Evolutionary conservation across 2,888 invertebrate genomes (phyloP), one percentile per base, ranked within the genome.

Genomic region (Micropterix aruncella): DNA sequence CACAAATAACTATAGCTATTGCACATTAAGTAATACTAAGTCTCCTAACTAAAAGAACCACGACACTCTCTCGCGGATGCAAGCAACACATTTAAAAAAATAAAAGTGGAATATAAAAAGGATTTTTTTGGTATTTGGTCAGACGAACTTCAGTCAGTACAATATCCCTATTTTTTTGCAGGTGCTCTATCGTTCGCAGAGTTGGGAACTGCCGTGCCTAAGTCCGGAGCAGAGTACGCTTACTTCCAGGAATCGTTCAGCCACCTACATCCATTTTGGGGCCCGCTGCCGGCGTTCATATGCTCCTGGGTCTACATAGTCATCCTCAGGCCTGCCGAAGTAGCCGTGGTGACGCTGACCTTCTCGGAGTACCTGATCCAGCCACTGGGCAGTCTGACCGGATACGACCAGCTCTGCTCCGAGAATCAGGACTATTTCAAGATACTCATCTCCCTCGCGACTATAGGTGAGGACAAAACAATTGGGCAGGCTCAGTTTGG

Each of bases 101-200:
- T n/a, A n/a, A n/a, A n/a, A n/a, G n/a, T n/a, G n/a, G n/a, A n/a
- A n/a, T n/a, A n/a, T n/a, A n/a, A n/a, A n/a, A n/a, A n/a, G n/a
- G n/a, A n/a, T n/a, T n/a, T n/a, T n/a, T n/a, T n/a, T n/a, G n/a
- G n/a, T n/a, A n/a, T n/a, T n/a, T n/a, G n/a, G n/a, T n/a, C n/a
- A n/a, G n/a, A n/a, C n/a, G n/a, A n/a, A n/a, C n/a, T n/a, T n/a
- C n/a, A n/a, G n/a, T n/a, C n/a, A n/a, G n/a, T n/a, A n/a, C n/a
- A n/a, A n/a, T n/a, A n/a, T n/a, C n/a, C n/a, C n/a, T n/a, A n/a
- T n/a, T n/a, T n/a, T n/a, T n/a, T 70, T 70, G 43, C 55, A 83
- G 84, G 88, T 51, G 87, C 87, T 1, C 60, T 88, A 47, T 80
- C 83, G 2, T 89, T 85, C 56, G 84, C 87, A 27, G 89, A 89